Base-by-base conservation (phyloP, 2,797 vertebrate genomes). In the Pitangus sulphuratus region DNA sequence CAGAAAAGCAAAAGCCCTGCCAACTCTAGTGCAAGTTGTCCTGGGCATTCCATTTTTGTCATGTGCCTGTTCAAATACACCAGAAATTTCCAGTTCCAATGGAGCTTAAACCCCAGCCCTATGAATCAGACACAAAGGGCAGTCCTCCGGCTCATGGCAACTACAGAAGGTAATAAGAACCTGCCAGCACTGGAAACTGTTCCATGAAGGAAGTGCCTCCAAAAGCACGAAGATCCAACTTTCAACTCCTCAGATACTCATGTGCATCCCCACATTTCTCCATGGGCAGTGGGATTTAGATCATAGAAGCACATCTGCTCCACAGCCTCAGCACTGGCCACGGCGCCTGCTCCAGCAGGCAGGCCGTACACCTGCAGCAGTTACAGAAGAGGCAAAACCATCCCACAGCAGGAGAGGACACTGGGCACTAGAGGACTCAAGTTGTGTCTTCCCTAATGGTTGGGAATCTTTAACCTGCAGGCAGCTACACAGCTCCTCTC, bases 321-420 rank as follows among this genome's bases (percentile, higher is more conserved):
- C 19, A 22, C 19, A 60, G n/a, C 40, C 35, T 33, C 45, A 53
- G 20, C 30, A 56, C 30, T 18, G 45, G n/a, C 20, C n/a, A 9
- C 0, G 1, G 22, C 58, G n/a, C 25, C n/a, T 1, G 1, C 30
- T 71, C 39, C 3, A 0, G 50, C 22, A 8, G 8, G 37, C 25
- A 86, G 17, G 10, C 13, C 9, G 1, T 25, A 19, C 2, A 1
- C 19, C 11, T 61, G 21, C n/a, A 39, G 8, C 14, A 26, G 26
- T 26, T 28, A 24, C 30, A 37, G 35, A 9, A 16, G 60, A 69
- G 21, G n/a, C 26, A 71, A 80, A 86, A 66, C 15, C 3, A 4
- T 21, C 28, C 39, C 79, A 56, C 48, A 86, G 20, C 33, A 54
- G 15, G n/a, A 68, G 30, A 62, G 13, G 35, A 65, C 42, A 12